Evolutionary conservation across 2,113 vertebrate genomes (phyloP).

Genomic region (Plestiodon gilberti): DNA sequence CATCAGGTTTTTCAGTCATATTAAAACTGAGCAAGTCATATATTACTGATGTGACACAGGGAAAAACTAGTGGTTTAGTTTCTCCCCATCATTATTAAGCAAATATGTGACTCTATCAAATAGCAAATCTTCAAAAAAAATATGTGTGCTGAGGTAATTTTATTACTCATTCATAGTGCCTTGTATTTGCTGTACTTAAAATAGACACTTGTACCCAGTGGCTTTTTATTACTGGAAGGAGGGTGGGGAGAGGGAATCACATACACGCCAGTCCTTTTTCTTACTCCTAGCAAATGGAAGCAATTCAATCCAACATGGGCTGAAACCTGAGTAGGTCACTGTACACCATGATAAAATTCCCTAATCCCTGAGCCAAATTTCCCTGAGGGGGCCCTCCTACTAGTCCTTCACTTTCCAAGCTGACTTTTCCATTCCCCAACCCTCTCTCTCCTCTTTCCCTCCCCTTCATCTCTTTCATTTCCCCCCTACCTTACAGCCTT

Average conservation of each 20-base stretch:
- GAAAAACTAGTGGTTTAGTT: slow-evolving; percentile 50
- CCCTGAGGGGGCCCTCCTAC: slow-evolving; percentile 87
- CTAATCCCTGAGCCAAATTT: slow-evolving; percentile 96
- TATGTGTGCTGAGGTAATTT: slow-evolving; percentile 70
- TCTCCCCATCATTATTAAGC: slow-evolving; percentile 52
- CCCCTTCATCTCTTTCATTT: slow-evolving; percentile 90
- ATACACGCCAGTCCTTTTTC: slow-evolving; percentile 82
- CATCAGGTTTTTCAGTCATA: slow-evolving; percentile 57
- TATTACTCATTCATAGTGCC: slow-evolving; percentile 72
- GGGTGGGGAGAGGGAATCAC: slow-evolving; percentile 70
- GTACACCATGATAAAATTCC: slow-evolving; percentile 99
- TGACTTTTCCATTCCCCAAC: slow-evolving; percentile 87
- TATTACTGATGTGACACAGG: slow-evolving; percentile 65
- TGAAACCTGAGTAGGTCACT: slow-evolving; percentile 98
- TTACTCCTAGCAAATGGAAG: slow-evolving; percentile 88
- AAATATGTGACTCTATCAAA: slow-evolving; percentile 67
- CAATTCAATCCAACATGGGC: slow-evolving; percentile 86
- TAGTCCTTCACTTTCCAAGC: slow-evolving; percentile 86
- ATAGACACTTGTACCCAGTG: slow-evolving; percentile 77
- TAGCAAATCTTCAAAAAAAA: slow-evolving; percentile 68
- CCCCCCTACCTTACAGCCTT: slow-evolving; percentile 95
- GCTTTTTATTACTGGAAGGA: slow-evolving; percentile 83
- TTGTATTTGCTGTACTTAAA: slow-evolving; percentile 78
- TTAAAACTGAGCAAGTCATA: slow-evolving; percentile 60
- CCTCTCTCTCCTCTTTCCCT: slow-evolving; percentile 77